These are phyloP conservation scores for Nebria salina DNA, from an alignment of 2,888 invertebrate species.

Conservation along the genomic window DNA sequence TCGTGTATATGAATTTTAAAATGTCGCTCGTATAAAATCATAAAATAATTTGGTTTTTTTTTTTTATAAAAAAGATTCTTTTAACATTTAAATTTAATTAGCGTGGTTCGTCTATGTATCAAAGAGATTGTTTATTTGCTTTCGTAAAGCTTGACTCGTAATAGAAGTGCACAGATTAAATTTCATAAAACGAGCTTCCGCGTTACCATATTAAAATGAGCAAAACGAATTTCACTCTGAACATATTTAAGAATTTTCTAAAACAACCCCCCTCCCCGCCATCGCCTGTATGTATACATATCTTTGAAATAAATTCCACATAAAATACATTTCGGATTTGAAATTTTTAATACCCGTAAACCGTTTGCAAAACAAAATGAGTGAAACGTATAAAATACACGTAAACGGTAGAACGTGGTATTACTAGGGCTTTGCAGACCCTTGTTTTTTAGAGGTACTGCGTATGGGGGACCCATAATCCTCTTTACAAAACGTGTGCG, in stretches of 20 bases:
- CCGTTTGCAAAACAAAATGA: neutral
- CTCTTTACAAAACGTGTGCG: conserved; percentile 40
- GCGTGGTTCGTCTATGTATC: neutral
- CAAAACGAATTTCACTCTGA: neutral
- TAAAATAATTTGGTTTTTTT: neutral
- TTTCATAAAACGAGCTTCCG: neutral
- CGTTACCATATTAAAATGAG: neutral
- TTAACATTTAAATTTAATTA: conserved; percentile 12
- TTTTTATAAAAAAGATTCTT: neutral
- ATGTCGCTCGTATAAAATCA: neutral
- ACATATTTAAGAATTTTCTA: too few relatives aligned
- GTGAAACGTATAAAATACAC: neutral
- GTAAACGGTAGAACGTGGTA: conserved; percentile 20
- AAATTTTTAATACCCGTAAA: neutral
- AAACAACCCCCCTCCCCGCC: too few relatives aligned
- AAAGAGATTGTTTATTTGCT: conserved; percentile 3
- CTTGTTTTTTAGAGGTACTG: conserved; percentile 31
- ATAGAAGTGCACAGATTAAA: neutral
- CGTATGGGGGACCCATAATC: conserved; percentile 23
- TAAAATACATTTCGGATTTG: neutral
- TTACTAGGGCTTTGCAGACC: conserved; percentile 30
- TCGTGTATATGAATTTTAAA: neutral
- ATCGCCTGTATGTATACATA: too few relatives aligned
- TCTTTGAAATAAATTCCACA: too few relatives aligned
- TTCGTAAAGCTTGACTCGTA: neutral